Evolutionary conservation across 2,888 invertebrate species (phyloP).

Genomic region (Oxyscelio sp.): DNA sequence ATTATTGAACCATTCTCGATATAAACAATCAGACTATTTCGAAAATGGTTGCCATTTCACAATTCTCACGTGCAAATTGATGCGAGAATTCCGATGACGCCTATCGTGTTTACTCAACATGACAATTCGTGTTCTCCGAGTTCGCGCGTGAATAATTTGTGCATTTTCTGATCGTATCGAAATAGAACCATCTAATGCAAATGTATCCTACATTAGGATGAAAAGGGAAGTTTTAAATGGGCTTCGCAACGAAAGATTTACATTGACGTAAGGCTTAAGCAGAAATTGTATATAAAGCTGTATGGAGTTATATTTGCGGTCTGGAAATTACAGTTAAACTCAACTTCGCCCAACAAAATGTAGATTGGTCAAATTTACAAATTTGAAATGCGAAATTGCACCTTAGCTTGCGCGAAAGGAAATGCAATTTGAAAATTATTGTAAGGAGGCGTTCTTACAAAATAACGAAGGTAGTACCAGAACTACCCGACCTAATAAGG

Average conservation of each 20-base stretch:
- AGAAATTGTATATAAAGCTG: constrained; percentile 53
- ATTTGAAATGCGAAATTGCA: background rate
- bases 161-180: constrained; percentile 63
- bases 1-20: too few species aligned
- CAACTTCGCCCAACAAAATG: constrained; percentile 47
- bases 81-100: constrained; percentile 42
- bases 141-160: constrained; percentile 50
- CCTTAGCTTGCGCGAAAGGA: too few species aligned
- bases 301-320: constrained; percentile 67
- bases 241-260: constrained; percentile 33
- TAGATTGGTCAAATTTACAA: constrained; percentile 63
- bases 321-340: constrained; percentile 54
- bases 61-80: constrained; percentile 36
- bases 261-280: constrained; percentile 44
- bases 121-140: constrained; percentile 41
- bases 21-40: too few species aligned
- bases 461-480: too few species aligned
- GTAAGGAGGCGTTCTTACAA: too few species aligned
- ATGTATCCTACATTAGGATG: constrained; percentile 64
- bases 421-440: too few species aligned
- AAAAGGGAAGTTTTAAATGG: constrained; percentile 56
- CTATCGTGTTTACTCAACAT: constrained; percentile 37
- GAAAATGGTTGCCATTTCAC: too few species aligned
- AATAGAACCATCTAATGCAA: constrained; percentile 70
- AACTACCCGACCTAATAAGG: too few species aligned